Evolutionary conservation across 2,888 invertebrate species (phyloP), one percentile per base, ranked within the genome.

Genomic region (Fragum whitleyi): DNA sequence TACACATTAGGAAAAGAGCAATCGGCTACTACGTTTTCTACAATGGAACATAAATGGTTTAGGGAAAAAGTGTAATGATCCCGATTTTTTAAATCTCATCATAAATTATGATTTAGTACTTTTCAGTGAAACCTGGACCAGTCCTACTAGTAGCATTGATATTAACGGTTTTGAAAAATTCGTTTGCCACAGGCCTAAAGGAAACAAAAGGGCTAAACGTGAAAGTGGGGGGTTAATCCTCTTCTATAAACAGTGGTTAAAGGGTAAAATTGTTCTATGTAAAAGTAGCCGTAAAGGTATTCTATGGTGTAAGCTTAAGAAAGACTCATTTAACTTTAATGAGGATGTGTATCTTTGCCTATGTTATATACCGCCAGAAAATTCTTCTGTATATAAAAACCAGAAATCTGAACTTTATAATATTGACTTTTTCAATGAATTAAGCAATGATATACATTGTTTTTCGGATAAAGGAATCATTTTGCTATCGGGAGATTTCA

Each of bases 281-380:
- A 53, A 47, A 23, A n/a, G 14, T 29, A 55, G 55, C 36, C 39
- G 32, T 55, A 70, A 32, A 14, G 70, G 70, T 3, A 70, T 70
- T 6, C n/a, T 70, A 2, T 70, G 70, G 70, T 9, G 53, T 14
- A 68, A 19, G 47, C 16, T 68, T 7, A 70, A 70, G 7, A n/a
- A 36, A 29, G 32, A 55, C 2, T 36, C n/a, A 23, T 28, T 55
- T 55, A 36, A 36, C 47, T 29, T 29, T 7, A 32, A 32, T 28
- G 55, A 55, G n/a, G 23, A 70, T 55, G 3, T 70, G 1, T 70
- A 55, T 36, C 21, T 70, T 5, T 55, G 70, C 21, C 16, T 55
- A 26, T 53, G 53, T 32, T 70, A 70, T 21, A 70, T 70, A 14
- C 70, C 70, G n/a, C 70, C 55, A n/a, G 53, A 70, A n/a, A 51